phyloP scores from a whole-genome alignment of 2,113 vertebrate species.

The Cebus imitator region DNA sequence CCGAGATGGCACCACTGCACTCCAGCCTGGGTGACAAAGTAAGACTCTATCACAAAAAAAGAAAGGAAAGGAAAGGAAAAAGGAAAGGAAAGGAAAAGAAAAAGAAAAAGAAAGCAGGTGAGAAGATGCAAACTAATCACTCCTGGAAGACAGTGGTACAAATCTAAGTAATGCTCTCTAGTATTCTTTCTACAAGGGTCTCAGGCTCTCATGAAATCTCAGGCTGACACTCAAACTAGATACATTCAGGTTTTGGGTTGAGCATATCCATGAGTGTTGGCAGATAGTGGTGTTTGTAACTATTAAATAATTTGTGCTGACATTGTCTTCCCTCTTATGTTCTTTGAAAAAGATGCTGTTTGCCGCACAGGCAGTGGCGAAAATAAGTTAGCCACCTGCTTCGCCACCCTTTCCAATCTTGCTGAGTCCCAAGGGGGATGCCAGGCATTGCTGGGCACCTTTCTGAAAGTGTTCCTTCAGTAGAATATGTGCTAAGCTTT shows the following conservation, averaged over 20 bases:
- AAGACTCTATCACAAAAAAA: too few relatives aligned
- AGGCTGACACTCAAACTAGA: not conserved
- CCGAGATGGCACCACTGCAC: too few relatives aligned
- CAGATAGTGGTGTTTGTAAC: not conserved
- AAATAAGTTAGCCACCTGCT: not conserved
- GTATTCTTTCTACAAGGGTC: not conserved
- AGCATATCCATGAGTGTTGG: not conserved
- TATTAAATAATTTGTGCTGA: not conserved
- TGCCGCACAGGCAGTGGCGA: not conserved
- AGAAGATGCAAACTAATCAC: not conserved
- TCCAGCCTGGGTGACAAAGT: too few relatives aligned
- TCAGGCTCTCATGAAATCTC: not conserved
- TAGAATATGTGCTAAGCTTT: not conserved
- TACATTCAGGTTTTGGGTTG: not conserved
- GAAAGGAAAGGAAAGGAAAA: too few relatives aligned
- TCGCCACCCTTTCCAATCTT: not conserved
- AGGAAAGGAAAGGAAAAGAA: too few relatives aligned
- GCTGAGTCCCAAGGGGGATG: not conserved
- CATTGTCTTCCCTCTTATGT: not conserved
- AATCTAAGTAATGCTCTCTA: not conserved
- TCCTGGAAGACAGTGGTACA: not conserved
- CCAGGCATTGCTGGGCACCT: not conserved
- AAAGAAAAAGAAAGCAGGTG: not conserved
- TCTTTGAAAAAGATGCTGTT: conserved; percentile 29
- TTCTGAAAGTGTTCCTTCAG: not conserved